Percentiles rank a stretch among this genome's conserved stretches.
Evolutionary conservation across 2,797 vertebrate genomes (phyloP).

Genomic region (Orientallactaga sibirica): DNA sequence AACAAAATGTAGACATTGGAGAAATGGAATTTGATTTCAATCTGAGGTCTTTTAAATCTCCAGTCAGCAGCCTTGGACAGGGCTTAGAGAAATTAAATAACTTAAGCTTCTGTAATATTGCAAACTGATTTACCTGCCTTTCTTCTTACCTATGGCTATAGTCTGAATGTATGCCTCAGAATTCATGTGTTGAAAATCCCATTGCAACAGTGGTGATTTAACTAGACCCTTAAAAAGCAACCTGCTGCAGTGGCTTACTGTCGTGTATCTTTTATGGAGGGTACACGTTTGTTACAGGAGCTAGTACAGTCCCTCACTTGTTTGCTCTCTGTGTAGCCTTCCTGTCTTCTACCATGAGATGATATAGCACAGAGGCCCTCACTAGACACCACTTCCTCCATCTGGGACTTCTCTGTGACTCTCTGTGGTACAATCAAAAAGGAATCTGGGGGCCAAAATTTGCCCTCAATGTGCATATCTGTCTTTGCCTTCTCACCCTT

Average conservation of each 20-base stretch:
- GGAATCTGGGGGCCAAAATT: neutral
- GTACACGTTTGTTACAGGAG: neutral
- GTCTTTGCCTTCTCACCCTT: neutral
- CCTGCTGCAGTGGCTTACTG: neutral
- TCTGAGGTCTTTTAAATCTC: neutral
- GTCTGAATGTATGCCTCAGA: neutral
- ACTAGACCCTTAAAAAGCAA: neutral
- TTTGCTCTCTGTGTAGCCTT: neutral
- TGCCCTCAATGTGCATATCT: neutral
- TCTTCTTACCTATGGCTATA: neutral
- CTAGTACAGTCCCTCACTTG: neutral
- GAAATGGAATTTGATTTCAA: slow-evolving; percentile 23
- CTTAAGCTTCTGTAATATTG: neutral
- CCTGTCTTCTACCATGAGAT: too few relatives aligned
- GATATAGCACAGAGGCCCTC: neutral
- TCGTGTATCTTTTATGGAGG: too few relatives aligned
- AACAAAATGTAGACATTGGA: neutral
- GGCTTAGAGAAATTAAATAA: neutral
- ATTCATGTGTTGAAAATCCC: neutral
- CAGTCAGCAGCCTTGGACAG: neutral
- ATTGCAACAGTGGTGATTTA: neutral
- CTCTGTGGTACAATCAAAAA: neutral
- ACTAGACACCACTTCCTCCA: neutral
- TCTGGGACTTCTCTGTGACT: neutral
- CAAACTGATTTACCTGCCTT: neutral